phyloP scores from a whole-genome alignment of 2,888 invertebrate genomes.

The Lordiphosa andalusiaca region DNA sequence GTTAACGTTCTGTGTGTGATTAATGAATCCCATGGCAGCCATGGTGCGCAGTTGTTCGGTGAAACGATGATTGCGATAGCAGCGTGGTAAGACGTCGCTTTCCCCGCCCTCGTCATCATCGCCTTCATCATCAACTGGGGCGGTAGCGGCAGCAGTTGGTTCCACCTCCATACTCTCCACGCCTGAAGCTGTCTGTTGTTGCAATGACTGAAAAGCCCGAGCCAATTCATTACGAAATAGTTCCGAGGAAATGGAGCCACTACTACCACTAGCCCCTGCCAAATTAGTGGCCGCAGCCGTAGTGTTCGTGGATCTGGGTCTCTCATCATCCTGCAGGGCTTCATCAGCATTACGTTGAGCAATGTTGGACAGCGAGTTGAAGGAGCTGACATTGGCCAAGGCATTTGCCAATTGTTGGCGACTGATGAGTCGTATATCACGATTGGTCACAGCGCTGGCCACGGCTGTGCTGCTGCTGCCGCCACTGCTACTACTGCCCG shows the following conservation, averaged over 20 bases:
- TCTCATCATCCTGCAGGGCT: constrained; percentile 46
- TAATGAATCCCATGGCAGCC: constrained; percentile 93
- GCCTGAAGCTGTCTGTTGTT: constrained; percentile 19
- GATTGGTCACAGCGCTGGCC: constrained; percentile 48
- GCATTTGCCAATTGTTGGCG: constrained; percentile 79
- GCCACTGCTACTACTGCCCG: constrained; percentile 70
- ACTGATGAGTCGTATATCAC: constrained; percentile 78
- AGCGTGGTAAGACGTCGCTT: constrained; percentile 68
- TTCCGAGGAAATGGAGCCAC: constrained; percentile 84
- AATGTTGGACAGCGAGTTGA: constrained; percentile 79
- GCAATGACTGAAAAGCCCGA: constrained; percentile 52
- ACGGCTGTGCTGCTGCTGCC: constrained; percentile 51
- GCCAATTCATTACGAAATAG: constrained; percentile 87
- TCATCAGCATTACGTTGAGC: constrained; percentile 77
- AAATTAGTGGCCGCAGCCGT: background rate
- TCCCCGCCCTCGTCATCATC: constrained; percentile 50
- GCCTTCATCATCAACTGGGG: constrained; percentile 26
- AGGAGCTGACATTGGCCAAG: constrained; percentile 74
- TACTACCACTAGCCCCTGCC: constrained; percentile 16
- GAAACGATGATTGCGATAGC: constrained; percentile 77
- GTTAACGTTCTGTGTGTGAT: constrained; percentile 91
- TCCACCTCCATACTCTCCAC: constrained; percentile 55
- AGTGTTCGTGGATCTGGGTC: constrained; percentile 37
- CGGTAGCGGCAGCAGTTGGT: background rate
- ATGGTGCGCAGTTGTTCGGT: constrained; percentile 87